These are phyloP conservation scores for human (Homo sapiens) DNA, from an alignment of 2,113 vertebrate genomes.

Conservation along the genomic window DNA sequence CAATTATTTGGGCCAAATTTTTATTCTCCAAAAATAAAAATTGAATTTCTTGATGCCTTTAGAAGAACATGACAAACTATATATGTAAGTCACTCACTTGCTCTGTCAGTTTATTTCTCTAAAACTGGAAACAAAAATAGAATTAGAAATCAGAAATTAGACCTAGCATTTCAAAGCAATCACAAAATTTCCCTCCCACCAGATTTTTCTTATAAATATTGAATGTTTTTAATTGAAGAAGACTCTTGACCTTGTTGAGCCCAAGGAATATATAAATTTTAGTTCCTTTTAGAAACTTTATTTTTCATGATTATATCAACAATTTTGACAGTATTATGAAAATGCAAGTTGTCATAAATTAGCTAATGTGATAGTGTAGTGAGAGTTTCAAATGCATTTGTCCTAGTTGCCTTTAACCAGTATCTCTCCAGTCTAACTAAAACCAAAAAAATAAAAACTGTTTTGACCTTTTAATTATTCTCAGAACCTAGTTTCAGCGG, in stretches of 20 bases:
- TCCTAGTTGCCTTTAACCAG: background rate
- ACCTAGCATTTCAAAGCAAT: background rate
- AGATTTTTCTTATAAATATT: background rate
- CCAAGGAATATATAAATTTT: background rate
- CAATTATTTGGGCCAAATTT: background rate
- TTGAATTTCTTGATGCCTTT: background rate
- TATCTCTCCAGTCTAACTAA: background rate
- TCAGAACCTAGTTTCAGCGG: background rate
- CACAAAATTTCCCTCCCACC: background rate
- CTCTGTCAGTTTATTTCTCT: background rate
- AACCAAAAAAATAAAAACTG: background rate
- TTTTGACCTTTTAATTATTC: background rate
- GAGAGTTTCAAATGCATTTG: background rate
- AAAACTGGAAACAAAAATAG: background rate
- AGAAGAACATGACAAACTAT: background rate
- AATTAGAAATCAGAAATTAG: conserved; percentile 23
- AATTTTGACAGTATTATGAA: background rate
- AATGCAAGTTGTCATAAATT: background rate
- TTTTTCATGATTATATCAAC: conserved; percentile 23
- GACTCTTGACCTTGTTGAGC: background rate
- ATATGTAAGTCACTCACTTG: background rate
- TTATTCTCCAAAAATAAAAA: background rate
- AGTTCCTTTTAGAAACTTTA: background rate
- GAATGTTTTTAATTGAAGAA: background rate
- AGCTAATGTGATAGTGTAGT: background rate